Percentiles rank a stretch among this genome's conserved stretches.
These are phyloP conservation scores for Sanderia malayensis DNA, from an alignment of 30 jellyfish, hydroid and myxozoan species.

Conservation along the genomic window DNA sequence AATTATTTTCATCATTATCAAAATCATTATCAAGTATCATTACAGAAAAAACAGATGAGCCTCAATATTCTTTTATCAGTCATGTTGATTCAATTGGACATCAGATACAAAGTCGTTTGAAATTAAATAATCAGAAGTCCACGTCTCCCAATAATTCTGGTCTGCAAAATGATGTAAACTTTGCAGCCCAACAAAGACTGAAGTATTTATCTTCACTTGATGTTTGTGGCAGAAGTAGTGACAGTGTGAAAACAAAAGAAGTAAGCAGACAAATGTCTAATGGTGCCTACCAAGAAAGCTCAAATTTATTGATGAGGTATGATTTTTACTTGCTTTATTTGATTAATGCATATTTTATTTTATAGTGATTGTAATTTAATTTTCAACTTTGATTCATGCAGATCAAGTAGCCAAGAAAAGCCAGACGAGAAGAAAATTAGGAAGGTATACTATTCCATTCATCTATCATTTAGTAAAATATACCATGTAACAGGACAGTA, in stretches of 20 bases:
- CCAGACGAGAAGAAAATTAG: constrained; percentile 17
- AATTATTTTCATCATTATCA: neutral
- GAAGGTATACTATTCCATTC: constrained; percentile 19
- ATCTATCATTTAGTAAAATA: too few species aligned
- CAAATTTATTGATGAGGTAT: neutral
- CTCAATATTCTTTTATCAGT: neutral
- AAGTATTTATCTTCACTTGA: neutral
- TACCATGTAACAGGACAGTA: too few species aligned
- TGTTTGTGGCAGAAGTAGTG: neutral
- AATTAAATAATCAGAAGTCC: neutral
- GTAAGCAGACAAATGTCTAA: neutral
- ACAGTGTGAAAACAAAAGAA: neutral
- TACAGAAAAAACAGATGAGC: neutral
- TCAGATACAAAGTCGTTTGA: neutral
- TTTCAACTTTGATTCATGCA: neutral
- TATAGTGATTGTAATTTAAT: neutral
- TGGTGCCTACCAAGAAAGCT: neutral
- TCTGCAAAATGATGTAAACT: neutral
- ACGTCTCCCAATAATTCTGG: neutral
- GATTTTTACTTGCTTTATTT: neutral
- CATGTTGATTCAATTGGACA: neutral
- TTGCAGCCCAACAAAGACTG: neutral
- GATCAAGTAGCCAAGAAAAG: constrained; percentile 17
- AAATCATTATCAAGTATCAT: neutral
- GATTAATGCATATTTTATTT: too few species aligned